Evolutionary conservation across 2,113 vertebrate species (phyloP), one percentile per base, ranked within the genome.

Genomic region (Mormyrus lacerda): DNA sequence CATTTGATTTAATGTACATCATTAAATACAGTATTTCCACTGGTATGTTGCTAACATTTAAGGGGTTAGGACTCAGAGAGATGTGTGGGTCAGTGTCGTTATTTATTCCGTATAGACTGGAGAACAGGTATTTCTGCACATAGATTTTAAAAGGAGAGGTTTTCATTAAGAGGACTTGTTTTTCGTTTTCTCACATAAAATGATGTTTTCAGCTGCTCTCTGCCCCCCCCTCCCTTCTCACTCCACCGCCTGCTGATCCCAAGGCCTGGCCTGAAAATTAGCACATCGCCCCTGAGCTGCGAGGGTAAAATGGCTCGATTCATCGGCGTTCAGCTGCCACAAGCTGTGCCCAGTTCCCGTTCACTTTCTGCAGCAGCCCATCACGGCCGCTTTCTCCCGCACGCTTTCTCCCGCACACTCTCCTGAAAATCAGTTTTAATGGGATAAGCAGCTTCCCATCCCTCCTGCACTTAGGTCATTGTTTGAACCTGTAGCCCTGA

Each of bases 131-230:
- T 39, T 39, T 39, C 8, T 39, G 73, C 73, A 76, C 35, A 76
- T 42, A 17, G 24, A 27, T 47, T 83, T 85, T 13, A 84, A 27
- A 11, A 45, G 31, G 50, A 45, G 50, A 55, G 35, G 51, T 47
- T 47, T 84, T 45, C 76, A 42, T 24, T 8, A 19, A 27, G 3
- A 42, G 50, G 35, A 84, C 50, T 89, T 84, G 76, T 27, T 61
- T 89, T 84, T 79, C 45, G 24, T 82, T 24, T 73, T 58, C 35
- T 27, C 76, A 58, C 51, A 76, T 13, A 35, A 50, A 79, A 53
- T 42, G 88, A 53, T 89, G 88, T 89, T 55, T 83, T 53, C 31
- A 82, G 58, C 13, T 73, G n/a, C 65, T 82, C 50, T 88, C 35
- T 2, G 1, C 65, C 19, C 69, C 17, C 76, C 39, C 6, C 73